Evolutionary conservation across 2,888 invertebrate species (phyloP), one percentile per base, ranked within the genome.

Genomic region (Melanostoma mellinum): DNA sequence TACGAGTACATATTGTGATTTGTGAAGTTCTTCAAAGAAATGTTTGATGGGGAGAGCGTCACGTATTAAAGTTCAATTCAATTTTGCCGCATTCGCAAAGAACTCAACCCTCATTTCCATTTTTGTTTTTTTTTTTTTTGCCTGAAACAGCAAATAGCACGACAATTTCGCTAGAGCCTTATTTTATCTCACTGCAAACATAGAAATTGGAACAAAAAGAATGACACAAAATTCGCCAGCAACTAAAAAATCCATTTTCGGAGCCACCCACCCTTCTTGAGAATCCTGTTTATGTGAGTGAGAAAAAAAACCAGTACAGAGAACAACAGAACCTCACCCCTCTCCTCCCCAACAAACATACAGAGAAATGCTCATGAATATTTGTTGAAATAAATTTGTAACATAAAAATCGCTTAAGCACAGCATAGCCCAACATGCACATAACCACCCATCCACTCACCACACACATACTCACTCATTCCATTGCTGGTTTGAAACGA

Each of bases 391-490:
- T 46, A 46, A 46, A 46, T 46, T 46, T 46, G 44, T 46, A 46
- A 46, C 44, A 53, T 20, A 53, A 38, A 55, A 38, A 55, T 46
- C 46, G 46, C 46, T 61, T 61, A 46, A 61, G 35, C 44, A 20
- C 36, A 46, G 46, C 46, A 61, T 8, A 46, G 6, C 46, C 44
- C n/a, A 10, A 32, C 5, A 35, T 8, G 36, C 20, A 10, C 35
- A 46, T 20, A 20, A 20, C 20, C 20, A 35, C 61, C 33, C n/a
- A 44, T 46, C 35, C 3, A 36, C 8, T 20, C 20, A 20, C 20
- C 20, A 20, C 20, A 20, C 20, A 20, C 20, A 20, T 20, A 20
- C 20, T 20, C 20, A 20, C 20, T 20, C 20, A 20, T 20, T 20
- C 20, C 20, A 20, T 1, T 20, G 20, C 20, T 20, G 20, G 20